Conservation (phyloP, 1,140 invertebrate species). For the Caerostris darwini region DNA sequence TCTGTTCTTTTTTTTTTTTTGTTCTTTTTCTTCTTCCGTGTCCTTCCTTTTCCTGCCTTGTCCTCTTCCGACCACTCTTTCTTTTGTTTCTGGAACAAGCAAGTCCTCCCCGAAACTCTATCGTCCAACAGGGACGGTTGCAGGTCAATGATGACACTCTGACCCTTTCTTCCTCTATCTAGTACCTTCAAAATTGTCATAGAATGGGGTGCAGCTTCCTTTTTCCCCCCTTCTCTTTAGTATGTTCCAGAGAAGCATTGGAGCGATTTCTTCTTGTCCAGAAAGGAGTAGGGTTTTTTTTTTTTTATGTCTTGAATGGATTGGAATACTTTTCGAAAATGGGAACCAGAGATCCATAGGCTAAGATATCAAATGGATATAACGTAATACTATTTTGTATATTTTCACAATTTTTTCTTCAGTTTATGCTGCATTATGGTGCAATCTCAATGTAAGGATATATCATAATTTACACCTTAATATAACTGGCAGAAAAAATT, state of each 20-base stretch:
- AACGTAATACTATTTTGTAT: too few species aligned
- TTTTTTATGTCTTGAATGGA: too few species aligned
- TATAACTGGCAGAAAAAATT: too few species aligned
- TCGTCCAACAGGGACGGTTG: conserved; percentile 34
- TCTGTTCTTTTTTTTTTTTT: conserved; percentile 1
- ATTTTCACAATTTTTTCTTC: too few species aligned
- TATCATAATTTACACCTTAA: too few species aligned
- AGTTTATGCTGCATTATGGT: too few species aligned
- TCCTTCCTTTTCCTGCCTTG: background rate
- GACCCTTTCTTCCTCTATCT: background rate
- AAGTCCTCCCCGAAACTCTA: background rate
- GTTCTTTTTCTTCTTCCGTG: background rate
- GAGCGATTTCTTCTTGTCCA: background rate
- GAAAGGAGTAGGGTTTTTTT: too few species aligned
- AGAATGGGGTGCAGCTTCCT: background rate
- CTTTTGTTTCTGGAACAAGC: background rate
- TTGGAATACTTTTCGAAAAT: too few species aligned
- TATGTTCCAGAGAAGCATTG: background rate
- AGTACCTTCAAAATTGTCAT: background rate
- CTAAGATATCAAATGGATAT: too few species aligned
- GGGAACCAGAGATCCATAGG: too few species aligned
- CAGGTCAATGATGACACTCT: conserved; percentile 47
- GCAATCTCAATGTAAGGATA: too few species aligned
- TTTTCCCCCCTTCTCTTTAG: background rate
- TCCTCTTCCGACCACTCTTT: background rate